These are phyloP conservation scores for Gambusia yucatana DNA, from an alignment of 2,797 vertebrate species.

Conservation along the genomic window DNA sequence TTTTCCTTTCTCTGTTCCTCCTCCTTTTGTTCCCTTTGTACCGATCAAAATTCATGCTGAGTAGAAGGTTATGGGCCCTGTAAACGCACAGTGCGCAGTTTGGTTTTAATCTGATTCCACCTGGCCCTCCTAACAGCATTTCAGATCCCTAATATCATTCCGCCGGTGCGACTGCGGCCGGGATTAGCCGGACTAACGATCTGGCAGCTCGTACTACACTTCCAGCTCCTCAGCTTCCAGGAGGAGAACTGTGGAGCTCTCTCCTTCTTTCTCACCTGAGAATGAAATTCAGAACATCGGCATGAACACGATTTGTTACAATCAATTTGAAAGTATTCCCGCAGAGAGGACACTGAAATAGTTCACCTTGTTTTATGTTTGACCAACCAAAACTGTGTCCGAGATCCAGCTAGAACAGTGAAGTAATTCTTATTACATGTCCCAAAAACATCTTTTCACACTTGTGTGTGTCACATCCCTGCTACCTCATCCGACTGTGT, in stretches of 20 bases:
- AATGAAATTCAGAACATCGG: constrained; percentile 53
- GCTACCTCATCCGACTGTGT: constrained; percentile 65
- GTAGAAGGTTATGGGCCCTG: constrained; percentile 74
- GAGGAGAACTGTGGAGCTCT: constrained; percentile 44
- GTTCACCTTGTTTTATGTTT: constrained; percentile 41
- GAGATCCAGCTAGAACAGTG: constrained; percentile 33
- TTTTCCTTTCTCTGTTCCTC: constrained; percentile 64
- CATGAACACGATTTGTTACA: constrained; percentile 64
- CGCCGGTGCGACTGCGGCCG: constrained; percentile 71
- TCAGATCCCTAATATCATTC: constrained; percentile 84
- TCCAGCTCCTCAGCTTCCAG: constrained; percentile 48
- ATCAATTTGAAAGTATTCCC: constrained; percentile 70
- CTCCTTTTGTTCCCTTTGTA: constrained; percentile 81
- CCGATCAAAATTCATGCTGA: constrained; percentile 85
- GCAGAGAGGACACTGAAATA: constrained; percentile 50
- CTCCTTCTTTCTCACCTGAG: constrained; percentile 45
- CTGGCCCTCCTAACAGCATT: constrained; percentile 80
- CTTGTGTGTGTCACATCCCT: constrained; percentile 57
- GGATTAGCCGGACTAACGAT: constrained; percentile 84
- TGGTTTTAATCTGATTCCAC: constrained; percentile 85
- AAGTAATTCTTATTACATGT: constrained; percentile 28
- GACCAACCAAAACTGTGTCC: constrained; percentile 33
- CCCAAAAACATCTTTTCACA: constrained; percentile 22
- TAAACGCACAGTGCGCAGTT: constrained; percentile 81
- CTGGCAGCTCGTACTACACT: constrained; percentile 65